phyloP scores from a whole-genome alignment of 2,797 vertebrate species.

The Eospalax fontanierii region DNA sequence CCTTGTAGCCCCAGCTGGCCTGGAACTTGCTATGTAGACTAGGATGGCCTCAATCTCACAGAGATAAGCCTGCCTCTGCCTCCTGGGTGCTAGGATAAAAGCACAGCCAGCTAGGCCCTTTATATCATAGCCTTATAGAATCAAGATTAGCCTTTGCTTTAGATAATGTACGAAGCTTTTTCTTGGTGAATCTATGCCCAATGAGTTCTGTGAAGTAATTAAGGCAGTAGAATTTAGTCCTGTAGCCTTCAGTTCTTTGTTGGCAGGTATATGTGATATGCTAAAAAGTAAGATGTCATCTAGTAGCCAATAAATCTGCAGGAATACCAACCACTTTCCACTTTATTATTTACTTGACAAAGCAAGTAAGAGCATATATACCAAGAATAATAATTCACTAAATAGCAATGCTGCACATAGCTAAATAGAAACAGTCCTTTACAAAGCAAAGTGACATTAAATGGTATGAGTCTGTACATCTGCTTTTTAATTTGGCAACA shows the following conservation, averaged over 20 bases:
- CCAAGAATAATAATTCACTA: slow-evolving; percentile 6
- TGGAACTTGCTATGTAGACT: too few species aligned
- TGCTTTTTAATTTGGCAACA: background rate
- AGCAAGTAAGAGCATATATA: slow-evolving; percentile 16
- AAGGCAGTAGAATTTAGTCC: background rate
- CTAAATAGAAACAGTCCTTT: slow-evolving; percentile 35
- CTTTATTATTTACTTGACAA: slow-evolving; percentile 48
- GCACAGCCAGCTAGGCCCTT: background rate
- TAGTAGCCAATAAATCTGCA: slow-evolving; percentile 25
- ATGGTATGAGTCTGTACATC: slow-evolving; percentile 31
- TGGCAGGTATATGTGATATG: slow-evolving; percentile 7
- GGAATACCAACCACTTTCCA: slow-evolving; percentile 37
- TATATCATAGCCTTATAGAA: slow-evolving; percentile 59
- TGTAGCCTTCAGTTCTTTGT: background rate
- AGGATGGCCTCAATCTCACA: too few species aligned
- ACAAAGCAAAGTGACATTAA: slow-evolving; percentile 53
- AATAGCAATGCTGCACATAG: slow-evolving; percentile 45
- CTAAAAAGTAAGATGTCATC: slow-evolving; percentile 30
- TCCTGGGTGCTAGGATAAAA: too few species aligned
- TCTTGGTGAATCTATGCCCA: slow-evolving; percentile 1
- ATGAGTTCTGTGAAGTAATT: slow-evolving; percentile 47
- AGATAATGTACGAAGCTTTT: slow-evolving; percentile 43
- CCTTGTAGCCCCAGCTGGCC: too few species aligned
- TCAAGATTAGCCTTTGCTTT: slow-evolving; percentile 29
- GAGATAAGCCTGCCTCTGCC: too few species aligned